Conservation (phyloP, 1,140 invertebrate genomes). For the Caligus rogercresseyi region DNA sequence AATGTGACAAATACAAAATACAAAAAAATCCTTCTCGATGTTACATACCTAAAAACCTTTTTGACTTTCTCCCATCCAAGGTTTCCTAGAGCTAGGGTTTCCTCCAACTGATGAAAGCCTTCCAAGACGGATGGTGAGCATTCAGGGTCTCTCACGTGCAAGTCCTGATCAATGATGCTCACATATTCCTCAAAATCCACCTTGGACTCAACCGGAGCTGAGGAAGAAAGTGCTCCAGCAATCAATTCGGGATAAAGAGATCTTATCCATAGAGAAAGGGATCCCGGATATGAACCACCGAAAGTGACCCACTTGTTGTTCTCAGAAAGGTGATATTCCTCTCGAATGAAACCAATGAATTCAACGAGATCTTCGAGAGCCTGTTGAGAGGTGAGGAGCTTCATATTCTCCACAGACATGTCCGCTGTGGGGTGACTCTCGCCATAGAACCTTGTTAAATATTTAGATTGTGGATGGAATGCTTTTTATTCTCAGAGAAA, state of each 20-base stretch:
- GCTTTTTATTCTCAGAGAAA: not conserved
- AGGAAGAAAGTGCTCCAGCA: slow-evolving; percentile 58
- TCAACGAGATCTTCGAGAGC: slow-evolving; percentile 67
- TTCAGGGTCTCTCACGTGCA: slow-evolving; percentile 39
- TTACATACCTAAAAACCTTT: not conserved
- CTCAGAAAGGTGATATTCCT: slow-evolving; percentile 40
- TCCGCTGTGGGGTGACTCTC: slow-evolving; percentile 61
- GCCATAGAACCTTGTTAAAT: slow-evolving; percentile 55
- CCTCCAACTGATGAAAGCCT: slow-evolving; percentile 26
- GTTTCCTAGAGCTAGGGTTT: not conserved
- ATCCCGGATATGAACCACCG: slow-evolving; percentile 81
- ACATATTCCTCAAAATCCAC: slow-evolving; percentile 49
- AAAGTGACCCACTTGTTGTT: slow-evolving; percentile 70
- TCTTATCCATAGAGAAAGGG: slow-evolving; percentile 70
- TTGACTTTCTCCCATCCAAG: not conserved
- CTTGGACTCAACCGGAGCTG: slow-evolving; percentile 66
- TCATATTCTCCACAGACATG: slow-evolving; percentile 46
- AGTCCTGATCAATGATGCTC: slow-evolving; percentile 50
- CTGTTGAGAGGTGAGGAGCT: slow-evolving; percentile 61
- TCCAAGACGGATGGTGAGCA: slow-evolving; percentile 33
- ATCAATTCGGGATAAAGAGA: slow-evolving; percentile 76
- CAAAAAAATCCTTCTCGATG: slow-evolving; percentile 22
- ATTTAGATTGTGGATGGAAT: not conserved
- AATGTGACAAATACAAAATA: not conserved
- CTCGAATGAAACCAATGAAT: slow-evolving; percentile 52